phyloP scores from a whole-genome alignment of 2,113 vertebrate genomes.

The Nibea coibor region DNA sequence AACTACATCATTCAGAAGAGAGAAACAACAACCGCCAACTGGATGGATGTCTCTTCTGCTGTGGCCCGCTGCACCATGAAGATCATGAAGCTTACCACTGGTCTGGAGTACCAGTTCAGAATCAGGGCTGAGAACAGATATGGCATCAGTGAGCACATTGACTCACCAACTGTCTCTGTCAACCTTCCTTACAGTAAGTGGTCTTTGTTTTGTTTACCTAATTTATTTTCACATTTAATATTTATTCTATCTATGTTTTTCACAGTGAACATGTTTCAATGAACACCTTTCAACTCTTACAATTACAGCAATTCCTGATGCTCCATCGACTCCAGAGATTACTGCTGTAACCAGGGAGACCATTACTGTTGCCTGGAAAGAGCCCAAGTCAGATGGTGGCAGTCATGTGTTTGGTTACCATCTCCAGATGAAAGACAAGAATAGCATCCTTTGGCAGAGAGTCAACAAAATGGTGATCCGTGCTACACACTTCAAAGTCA shows the following conservation, averaged over 20 bases:
- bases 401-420: constrained; percentile 93
- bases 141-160: constrained; percentile 95
- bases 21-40: constrained; percentile 94
- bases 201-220: background rate
- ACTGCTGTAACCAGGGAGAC: constrained; percentile 91
- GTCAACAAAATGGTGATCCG: constrained; percentile 94
- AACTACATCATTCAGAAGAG: constrained; percentile 97
- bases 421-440: constrained; percentile 97
- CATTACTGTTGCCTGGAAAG: constrained; percentile 93
- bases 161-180: constrained; percentile 89
- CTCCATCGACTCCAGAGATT: constrained; percentile 92
- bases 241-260: background rate
- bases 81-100: constrained; percentile 93
- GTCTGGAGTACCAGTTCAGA: constrained; percentile 97
- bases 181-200: constrained; percentile 96
- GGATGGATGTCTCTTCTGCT: constrained; percentile 95
- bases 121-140: constrained; percentile 98
- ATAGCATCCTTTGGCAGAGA: constrained; percentile 97
- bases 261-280: background rate
- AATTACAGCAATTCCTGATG: constrained; percentile 89
- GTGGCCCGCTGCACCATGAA: constrained; percentile 95
- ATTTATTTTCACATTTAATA: background rate
- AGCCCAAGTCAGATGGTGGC: constrained; percentile 94
- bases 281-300: constrained; percentile 6
- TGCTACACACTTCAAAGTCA: constrained; percentile 94